Conservation (phyloP, 2,113 vertebrate genomes). For the Sphaerodactylus townsendi region DNA sequence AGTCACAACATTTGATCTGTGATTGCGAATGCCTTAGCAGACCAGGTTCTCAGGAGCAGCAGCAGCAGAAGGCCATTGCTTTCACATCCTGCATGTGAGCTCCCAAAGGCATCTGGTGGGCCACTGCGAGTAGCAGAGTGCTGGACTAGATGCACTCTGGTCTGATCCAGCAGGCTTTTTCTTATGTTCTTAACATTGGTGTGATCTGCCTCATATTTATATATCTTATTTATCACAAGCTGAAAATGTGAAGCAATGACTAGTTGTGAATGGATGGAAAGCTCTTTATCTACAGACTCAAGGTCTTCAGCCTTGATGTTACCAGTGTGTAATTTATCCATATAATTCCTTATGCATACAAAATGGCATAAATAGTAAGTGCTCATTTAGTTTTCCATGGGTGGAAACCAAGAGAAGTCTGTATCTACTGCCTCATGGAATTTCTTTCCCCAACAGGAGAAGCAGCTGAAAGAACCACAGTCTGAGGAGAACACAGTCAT, state of each 20-base stretch:
- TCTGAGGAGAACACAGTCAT: constrained; percentile 31
- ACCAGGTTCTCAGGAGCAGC: too few species aligned
- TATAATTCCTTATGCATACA: not conserved
- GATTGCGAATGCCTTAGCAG: too few species aligned
- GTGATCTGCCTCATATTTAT: not conserved
- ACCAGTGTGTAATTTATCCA: not conserved
- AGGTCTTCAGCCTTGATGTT: not conserved
- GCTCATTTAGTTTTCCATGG: not conserved
- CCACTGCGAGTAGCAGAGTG: too few species aligned
- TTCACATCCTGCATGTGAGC: too few species aligned
- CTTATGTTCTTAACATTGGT: too few species aligned
- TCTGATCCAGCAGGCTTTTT: too few species aligned
- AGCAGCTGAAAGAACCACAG: constrained; percentile 28
- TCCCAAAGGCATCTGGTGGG: too few species aligned
- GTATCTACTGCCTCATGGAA: not conserved
- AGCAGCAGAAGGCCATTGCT: too few species aligned
- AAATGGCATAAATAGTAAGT: too few species aligned
- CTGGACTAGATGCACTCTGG: too few species aligned
- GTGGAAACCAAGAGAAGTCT: not conserved
- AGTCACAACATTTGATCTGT: too few species aligned
- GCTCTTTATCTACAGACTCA: not conserved
- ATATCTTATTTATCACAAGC: not conserved
- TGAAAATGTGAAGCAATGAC: not conserved
- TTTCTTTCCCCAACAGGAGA: not conserved
- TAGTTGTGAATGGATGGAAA: not conserved